Conservation (phyloP, 2,888 invertebrate species). For the Drosophila neutralis region DNA sequence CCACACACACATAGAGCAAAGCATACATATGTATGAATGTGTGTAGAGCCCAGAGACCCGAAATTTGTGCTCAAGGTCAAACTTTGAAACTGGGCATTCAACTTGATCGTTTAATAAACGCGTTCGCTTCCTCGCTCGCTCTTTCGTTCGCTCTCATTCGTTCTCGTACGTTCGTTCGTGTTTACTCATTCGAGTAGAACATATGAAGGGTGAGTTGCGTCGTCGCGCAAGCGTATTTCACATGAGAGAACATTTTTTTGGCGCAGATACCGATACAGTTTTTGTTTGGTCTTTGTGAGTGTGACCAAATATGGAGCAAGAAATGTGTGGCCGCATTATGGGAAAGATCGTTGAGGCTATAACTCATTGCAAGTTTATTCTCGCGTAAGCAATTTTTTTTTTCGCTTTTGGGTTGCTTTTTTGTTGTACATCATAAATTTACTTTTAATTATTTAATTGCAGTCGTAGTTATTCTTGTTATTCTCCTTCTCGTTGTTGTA, state of each 20-base stretch:
- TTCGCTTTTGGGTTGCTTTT: not conserved
- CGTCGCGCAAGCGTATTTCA: slow-evolving; percentile 64
- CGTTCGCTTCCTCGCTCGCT: slow-evolving; percentile 65
- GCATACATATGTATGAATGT: slow-evolving; percentile 26
- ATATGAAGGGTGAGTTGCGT: slow-evolving; percentile 59
- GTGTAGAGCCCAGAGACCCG: slow-evolving; percentile 56
- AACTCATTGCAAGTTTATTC: slow-evolving; percentile 42
- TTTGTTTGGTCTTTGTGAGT: slow-evolving; percentile 9
- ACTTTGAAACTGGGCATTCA: slow-evolving; percentile 82
- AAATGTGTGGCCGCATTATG: slow-evolving; percentile 44
- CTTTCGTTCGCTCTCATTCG: slow-evolving; percentile 19
- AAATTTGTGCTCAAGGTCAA: slow-evolving; percentile 83
- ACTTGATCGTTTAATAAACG: slow-evolving; percentile 82
- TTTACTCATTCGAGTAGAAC: slow-evolving; percentile 34
- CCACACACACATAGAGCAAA: slow-evolving; percentile 3
- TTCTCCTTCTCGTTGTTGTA: not conserved
- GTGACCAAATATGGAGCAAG: slow-evolving; percentile 56
- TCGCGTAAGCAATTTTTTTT: slow-evolving; percentile 2
- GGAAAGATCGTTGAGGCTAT: slow-evolving; percentile 47
- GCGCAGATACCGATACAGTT: slow-evolving; percentile 28
- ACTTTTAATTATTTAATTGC: slow-evolving; percentile 46
- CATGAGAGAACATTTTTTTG: slow-evolving; percentile 42
- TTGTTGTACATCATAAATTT: slow-evolving; percentile 39
- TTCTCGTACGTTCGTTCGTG: slow-evolving; percentile 45
- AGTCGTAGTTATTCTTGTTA: slow-evolving; percentile 8